phyloP scores from a whole-genome alignment of 2,888 invertebrate species.

The Gandaritis pyraliata region DNA sequence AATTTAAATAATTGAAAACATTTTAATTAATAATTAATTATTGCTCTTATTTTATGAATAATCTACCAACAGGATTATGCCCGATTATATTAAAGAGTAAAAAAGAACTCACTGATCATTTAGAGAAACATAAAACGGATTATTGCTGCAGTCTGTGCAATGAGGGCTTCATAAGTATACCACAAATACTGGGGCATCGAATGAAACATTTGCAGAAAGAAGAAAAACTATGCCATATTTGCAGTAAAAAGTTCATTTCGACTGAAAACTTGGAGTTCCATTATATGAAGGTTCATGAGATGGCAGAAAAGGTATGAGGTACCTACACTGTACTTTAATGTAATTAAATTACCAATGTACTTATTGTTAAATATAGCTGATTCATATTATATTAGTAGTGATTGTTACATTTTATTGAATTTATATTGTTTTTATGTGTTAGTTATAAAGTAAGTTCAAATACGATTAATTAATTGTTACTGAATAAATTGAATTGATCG shows the following conservation, averaged over 20 bases:
- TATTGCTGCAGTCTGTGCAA: neutral
- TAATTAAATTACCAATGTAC: no score
- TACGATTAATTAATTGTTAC: no score
- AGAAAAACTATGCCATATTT: neutral
- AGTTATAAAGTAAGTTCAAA: no score
- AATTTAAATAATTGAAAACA: no score
- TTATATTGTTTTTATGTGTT: no score
- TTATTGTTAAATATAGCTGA: no score
- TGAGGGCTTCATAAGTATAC: neutral
- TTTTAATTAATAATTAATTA: no score
- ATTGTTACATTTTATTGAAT: no score
- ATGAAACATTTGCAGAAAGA: neutral
- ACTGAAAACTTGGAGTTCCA: constrained; percentile 7
- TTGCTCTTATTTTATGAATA: neutral
- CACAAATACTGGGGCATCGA: constrained; percentile 1
- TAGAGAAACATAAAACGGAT: neutral
- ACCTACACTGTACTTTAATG: no score
- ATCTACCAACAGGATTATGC: constrained; percentile 6
- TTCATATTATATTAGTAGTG: no score
- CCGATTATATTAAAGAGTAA: neutral
- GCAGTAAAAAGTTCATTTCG: neutral
- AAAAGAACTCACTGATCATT: neutral
- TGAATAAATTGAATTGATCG: no score
- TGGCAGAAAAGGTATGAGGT: constrained; percentile 10
- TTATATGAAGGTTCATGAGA: constrained; percentile 4